phyloP scores from a whole-genome alignment of 2,797 vertebrate species.

The Semotilus atromaculatus region DNA sequence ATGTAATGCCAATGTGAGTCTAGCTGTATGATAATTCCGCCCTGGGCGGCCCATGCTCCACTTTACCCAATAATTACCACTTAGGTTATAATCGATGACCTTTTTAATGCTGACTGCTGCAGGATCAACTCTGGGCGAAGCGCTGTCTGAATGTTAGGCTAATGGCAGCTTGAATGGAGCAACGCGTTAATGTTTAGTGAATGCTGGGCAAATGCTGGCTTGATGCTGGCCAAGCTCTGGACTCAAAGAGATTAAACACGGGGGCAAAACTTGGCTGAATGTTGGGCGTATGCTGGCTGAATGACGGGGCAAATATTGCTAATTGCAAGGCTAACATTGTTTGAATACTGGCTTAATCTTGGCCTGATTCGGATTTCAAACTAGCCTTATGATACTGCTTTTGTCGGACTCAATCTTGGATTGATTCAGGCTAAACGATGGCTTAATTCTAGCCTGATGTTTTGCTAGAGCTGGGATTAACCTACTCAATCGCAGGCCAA shows the following conservation, averaged over 20 bases:
- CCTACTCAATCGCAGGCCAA: constrained; percentile 26
- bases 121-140: constrained; percentile 22
- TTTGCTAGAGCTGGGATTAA: constrained; percentile 45
- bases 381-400: constrained; percentile 14
- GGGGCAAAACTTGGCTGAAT: constrained; percentile 27
- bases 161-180: constrained; percentile 14
- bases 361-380: neutral
- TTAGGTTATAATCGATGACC: constrained; percentile 51
- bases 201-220: constrained; percentile 1
- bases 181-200: constrained; percentile 7
- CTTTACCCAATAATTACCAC: constrained; percentile 51
- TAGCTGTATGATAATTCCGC: constrained; percentile 30
- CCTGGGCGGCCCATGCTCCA: constrained; percentile 41
- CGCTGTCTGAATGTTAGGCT: constrained; percentile 17
- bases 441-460: constrained; percentile 14
- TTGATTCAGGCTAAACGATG: constrained; percentile 32
- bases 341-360: constrained; percentile 5
- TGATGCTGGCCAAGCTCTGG: constrained; percentile 9
- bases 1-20: constrained; percentile 25
- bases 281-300: constrained; percentile 14
- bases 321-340: constrained; percentile 17
- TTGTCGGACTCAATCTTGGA: constrained; percentile 10
- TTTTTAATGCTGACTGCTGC: constrained; percentile 42
- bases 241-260: constrained; percentile 24
- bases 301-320: constrained; percentile 11